Evolutionary conservation across 2,888 invertebrate genomes (phyloP), one percentile per base, ranked within the genome.

Genomic region (Diarsia dahlii): DNA sequence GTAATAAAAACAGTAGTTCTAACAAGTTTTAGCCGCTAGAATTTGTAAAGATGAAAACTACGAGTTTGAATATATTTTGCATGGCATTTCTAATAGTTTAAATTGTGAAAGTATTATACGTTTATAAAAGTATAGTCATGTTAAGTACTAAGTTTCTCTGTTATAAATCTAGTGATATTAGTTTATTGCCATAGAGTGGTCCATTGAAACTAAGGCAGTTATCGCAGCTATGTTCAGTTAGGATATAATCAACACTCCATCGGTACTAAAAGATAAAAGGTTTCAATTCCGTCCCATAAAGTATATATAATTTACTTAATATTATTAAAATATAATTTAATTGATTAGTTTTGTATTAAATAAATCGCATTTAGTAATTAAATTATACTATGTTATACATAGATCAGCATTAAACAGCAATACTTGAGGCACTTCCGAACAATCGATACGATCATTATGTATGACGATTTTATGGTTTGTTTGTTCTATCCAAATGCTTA

Each of bases 341-440:
- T 87, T 88, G 79, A 88, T 82, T 87, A 81, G 75, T 76, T 79
- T 80, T 81, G 80, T 82, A 84, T 87, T 81, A 88, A 90, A 88
- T 89, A 86, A 89, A 87, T 89, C 81, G 85, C 85, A 87, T 88
- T 87, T 84, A 83, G 56, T 64, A 80, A 87, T 87, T 82, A 85
- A 83, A 89, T 89, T 89, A 90, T 86, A 87, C 89, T 89, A 89
- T 86, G 86, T 91, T 87, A 84, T 48, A 92, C 87, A 91, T 88
- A 88, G 86, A 74, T 84, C 71, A 79, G 84, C 87, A 87, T 76
- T 85, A 83, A 85, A 83, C 78, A 87, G 82, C 82, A 84, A 81
- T 84, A 82, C 77, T 86, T 73, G 89, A 92, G 92, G 92, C 91
- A 92, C 91, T 91, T 91, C 74, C 58, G 77, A 84, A 86, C 81